Base-by-base conservation (phyloP, 2,113 vertebrate genomes). In the Hipposideros armiger region DNA sequence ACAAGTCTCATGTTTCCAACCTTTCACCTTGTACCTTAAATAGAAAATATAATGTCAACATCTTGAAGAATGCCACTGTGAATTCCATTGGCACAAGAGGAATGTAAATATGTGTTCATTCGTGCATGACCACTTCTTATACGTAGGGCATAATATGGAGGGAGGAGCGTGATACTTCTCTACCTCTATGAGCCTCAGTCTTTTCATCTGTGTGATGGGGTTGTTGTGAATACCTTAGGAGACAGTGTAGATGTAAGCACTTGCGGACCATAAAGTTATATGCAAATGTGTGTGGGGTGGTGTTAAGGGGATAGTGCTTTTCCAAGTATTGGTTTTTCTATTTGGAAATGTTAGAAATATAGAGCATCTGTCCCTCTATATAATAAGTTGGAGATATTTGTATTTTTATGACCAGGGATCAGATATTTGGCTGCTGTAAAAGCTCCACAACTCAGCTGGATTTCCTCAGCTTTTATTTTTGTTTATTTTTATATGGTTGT, bases 341-440 rank as follows among this genome's bases (percentile, higher is more conserved):
- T 84, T 92, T 97, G 47, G 60, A 87, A 96, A 87, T 87, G 40
- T 92, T 89, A 69, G 8, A 74, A 66, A 30, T 92, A 19, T 42
- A 20, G 0, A 54, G 4, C 45, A 86, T 56, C 67, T 54, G 16
- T 83, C 28, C 47, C 36, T 70, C 47, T 76, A 7, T 8, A 67
- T 52, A 32, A 62, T 36, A 67, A 92, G 77, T 67, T 87, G 70
- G n/a, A 92, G 80, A 80, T 92, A 72, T 62, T 83, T 95, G 22
- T 83, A 26, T 87, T 86, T 67, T 76, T 76, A 50, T 87, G 83
- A 84, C 14, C 4, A 70, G n/a, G 9, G 30, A 90, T 84, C 28
- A 81, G 45, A 20, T 77, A 42, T 94, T 76, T 94, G 62, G 8
- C 56, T 85, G n/a, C 67, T 87, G 95, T 76, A 74, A 96, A 86